Base-by-base conservation (phyloP, 2,797 vertebrate genomes). In the Pagetopsis macropterus region DNA sequence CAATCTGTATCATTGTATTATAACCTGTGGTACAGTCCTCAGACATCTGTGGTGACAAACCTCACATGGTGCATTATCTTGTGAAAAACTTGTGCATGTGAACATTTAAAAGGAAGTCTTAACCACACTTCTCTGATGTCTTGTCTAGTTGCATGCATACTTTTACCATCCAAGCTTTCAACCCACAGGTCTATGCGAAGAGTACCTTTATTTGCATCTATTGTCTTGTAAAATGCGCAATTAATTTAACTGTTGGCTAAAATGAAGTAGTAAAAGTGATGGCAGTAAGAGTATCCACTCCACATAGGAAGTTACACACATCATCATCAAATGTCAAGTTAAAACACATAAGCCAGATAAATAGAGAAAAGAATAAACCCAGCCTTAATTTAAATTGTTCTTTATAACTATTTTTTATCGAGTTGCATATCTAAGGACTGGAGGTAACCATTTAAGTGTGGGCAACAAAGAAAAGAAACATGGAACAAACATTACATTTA, bases 91-190 rank as follows among this genome's bases (percentile, higher is more conserved):
- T 37, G 33, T 37, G 8, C 33, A 37, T 37, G 33, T 37, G 33
- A 37, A 37, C 33, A 37, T 37, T 37, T 37, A 1, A 37, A 37
- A 37, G 70, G 52, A 75, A 68, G 65, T 75, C 58, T 57, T 75
- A 23, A 75, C 83, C 78, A 64, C 69, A 54, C 50, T 68, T 71
- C 16, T 73, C 56, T 54, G 9, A 21, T 2, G 16, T 63, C 1
- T 49, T 1, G 13, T 65, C n/a, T 64, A 40, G 23, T 55, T 12
- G 41, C n/a, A 71, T 12, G 41, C n/a, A 71, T n/a, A 33, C 14
- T 63, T 67, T 27, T 27, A 27, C 27, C 4, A 27, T 5, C 27
- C 33, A 69, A 17, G 12, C 7, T 44, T 45, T 75, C 2, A 16
- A 40, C 14, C 7, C 27, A 6, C 19, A 44, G 14, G 27, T 40